Evolutionary conservation across 35 echinoderm and acorn worm genomes (phyloP).

Genomic region (Amphiura filiformis): DNA sequence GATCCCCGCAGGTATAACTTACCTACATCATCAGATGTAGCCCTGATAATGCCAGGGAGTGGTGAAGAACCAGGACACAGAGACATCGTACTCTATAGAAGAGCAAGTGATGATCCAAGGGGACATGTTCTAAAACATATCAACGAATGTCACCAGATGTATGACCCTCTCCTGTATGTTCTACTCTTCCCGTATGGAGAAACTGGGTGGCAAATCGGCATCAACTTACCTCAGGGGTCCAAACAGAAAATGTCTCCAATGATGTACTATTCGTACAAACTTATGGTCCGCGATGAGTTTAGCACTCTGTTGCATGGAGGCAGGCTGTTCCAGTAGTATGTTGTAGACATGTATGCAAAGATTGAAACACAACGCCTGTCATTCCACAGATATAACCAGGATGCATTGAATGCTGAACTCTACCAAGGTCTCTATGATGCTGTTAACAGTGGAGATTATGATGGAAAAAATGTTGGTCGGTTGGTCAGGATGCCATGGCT

Average conservation of each 20-base stretch:
- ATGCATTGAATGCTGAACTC: background rate
- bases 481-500: slow-evolving; percentile 29
- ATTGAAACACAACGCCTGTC: slow-evolving; percentile 19
- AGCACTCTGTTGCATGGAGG: slow-evolving; percentile 5
- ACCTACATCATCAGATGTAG: slow-evolving; percentile 16
- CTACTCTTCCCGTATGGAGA: slow-evolving; percentile 9
- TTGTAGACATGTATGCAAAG: slow-evolving; percentile 34
- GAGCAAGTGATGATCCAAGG: background rate
- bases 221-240: background rate
- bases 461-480: background rate
- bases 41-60: slow-evolving; percentile 6
- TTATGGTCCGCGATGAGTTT: background rate
- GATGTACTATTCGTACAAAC: background rate
- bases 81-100: slow-evolving; percentile 42
- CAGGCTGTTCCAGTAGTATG: slow-evolving; percentile 24
- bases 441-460: background rate
- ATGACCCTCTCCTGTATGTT: slow-evolving; percentile 35
- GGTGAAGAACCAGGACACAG: background rate
- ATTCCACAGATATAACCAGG: slow-evolving; percentile 6
- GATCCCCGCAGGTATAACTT: slow-evolving; percentile 17
- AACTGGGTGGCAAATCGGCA: no score
- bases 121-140: background rate
- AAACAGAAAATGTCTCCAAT: background rate
- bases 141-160: background rate
- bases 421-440: slow-evolving; percentile 16